A percentile compares a stretch with the other conserved stretches of the same genome.
These are phyloP conservation scores for Limnodromus scolopaceus DNA, from an alignment of 2,797 vertebrate species.

Conservation along the genomic window DNA sequence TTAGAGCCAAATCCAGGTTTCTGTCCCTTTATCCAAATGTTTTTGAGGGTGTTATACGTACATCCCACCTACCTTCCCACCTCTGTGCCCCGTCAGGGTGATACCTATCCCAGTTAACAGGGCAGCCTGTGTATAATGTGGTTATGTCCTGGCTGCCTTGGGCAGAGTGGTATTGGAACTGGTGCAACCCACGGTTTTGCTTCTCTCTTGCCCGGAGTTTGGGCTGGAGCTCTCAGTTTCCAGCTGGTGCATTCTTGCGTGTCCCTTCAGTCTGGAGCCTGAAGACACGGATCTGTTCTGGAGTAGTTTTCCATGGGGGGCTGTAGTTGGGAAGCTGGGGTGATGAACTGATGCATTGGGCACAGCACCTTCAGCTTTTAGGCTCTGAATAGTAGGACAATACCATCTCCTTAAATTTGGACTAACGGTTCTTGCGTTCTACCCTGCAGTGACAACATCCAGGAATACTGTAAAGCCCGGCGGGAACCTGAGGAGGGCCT, in stretches of 20 bases:
- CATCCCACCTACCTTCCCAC: not conserved
- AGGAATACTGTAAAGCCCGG: not conserved
- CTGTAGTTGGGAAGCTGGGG: not conserved
- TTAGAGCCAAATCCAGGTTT: not conserved
- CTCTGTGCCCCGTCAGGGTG: not conserved
- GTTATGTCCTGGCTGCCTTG: not conserved
- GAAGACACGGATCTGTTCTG: not conserved
- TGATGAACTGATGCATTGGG: not conserved
- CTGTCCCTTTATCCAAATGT: not conserved
- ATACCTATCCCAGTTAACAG: not conserved
- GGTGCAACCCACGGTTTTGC: fast-evolving
- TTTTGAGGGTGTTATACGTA: not conserved
- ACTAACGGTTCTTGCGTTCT: not conserved
- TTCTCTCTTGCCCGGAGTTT: not conserved
- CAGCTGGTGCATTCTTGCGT: not conserved
- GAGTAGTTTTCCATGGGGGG: not conserved
- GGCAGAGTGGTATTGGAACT: not conserved
- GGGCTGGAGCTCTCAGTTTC: not conserved
- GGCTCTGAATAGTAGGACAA: not conserved
- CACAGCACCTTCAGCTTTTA: not conserved
- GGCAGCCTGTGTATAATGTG: fast-evolving
- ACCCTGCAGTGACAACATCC: not conserved
- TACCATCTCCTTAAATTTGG: not conserved
- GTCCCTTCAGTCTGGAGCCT: not conserved
- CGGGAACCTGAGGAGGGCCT: not conserved